Percentiles rank a stretch among this genome's conserved stretches.
phyloP scores from a whole-genome alignment of 2,113 vertebrate species.

The Halcyon malimbica region DNA sequence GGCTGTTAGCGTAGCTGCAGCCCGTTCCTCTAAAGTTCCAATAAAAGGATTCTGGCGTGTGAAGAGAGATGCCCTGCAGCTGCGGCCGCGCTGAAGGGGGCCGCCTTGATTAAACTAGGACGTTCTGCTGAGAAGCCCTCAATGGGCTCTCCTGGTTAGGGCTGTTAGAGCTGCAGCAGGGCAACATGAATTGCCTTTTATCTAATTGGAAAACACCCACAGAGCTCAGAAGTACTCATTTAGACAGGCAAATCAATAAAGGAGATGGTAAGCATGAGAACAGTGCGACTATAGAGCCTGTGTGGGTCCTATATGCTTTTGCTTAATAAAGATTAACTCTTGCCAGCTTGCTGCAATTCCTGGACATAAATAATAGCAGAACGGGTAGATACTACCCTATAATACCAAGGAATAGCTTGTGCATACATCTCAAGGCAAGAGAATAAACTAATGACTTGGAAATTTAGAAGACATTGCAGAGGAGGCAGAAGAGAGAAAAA shows the following conservation, averaged over 20 bases:
- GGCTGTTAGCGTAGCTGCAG: neutral
- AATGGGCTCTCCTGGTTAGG: conserved; percentile 50
- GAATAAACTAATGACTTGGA: neutral
- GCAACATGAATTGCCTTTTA: conserved; percentile 79
- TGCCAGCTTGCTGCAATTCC: neutral
- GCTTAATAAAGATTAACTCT: conserved; percentile 75
- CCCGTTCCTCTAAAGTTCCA: conserved; percentile 1
- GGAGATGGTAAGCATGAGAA: conserved; percentile 66
- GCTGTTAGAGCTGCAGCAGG: conserved; percentile 66
- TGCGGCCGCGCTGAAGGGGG: conserved; percentile 41
- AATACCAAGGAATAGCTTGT: neutral
- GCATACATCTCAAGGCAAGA: neutral
- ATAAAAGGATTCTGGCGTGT: neutral
- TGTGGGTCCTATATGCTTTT: conserved; percentile 14
- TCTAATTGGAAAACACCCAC: conserved; percentile 83
- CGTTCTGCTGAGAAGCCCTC: conserved; percentile 68
- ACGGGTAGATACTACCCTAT: neutral
- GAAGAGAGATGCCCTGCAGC: conserved; percentile 55
- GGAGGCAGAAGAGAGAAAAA: neutral
- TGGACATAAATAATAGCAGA: neutral
- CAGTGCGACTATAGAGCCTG: neutral
- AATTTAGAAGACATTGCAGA: neutral
- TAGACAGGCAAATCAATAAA: conserved; percentile 80
- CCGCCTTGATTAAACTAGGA: conserved; percentile 68
- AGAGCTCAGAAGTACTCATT: conserved; percentile 74